A percentile compares a stretch with the other conserved stretches of the same genome.
phyloP scores from a whole-genome alignment of 1,140 invertebrate species.

The Drosophila bocqueti region DNA sequence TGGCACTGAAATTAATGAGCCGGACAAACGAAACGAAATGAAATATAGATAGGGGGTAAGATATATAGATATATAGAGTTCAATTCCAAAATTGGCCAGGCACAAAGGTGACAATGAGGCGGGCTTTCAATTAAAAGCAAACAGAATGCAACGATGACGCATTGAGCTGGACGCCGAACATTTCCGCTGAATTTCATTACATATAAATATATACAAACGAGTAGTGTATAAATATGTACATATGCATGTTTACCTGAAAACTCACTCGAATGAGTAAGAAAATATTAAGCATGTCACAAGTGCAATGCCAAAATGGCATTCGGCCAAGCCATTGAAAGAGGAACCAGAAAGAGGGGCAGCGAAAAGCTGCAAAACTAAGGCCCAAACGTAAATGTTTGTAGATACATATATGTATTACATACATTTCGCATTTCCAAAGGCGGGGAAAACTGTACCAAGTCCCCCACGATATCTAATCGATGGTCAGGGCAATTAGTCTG shows the following conservation, averaged over 20 bases:
- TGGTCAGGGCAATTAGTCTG: constrained; percentile 31
- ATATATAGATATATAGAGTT: constrained; percentile 29
- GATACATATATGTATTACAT: neutral
- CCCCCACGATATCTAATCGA: constrained; percentile 39
- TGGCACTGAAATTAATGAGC: constrained; percentile 63
- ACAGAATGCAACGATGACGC: constrained; percentile 52
- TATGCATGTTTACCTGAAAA: neutral
- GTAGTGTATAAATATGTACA: neutral
- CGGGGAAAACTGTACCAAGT: constrained; percentile 27
- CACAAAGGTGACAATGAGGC: constrained; percentile 59
- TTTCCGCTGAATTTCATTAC: constrained; percentile 78
- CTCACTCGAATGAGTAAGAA: constrained; percentile 22
- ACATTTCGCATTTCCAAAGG: neutral
- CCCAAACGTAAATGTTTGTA: constrained; percentile 3
- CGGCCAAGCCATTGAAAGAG: constrained; percentile 25
- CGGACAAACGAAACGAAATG: constrained; percentile 20
- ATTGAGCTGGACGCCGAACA: constrained; percentile 40
- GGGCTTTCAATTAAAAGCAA: constrained; percentile 48
- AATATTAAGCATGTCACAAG: constrained; percentile 18
- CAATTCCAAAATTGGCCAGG: constrained; percentile 52
- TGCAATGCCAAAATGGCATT: constrained; percentile 45
- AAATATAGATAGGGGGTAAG: constrained; percentile 23
- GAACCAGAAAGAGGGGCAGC: constrained; percentile 12
- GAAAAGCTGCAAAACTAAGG: constrained; percentile 20
- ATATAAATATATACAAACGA: constrained; percentile 15